A percentile compares a stretch with the other conserved stretches of the same genome.
phyloP scores from a whole-genome alignment of 2,888 invertebrate species.

The Chromoteleia sp. region DNA sequence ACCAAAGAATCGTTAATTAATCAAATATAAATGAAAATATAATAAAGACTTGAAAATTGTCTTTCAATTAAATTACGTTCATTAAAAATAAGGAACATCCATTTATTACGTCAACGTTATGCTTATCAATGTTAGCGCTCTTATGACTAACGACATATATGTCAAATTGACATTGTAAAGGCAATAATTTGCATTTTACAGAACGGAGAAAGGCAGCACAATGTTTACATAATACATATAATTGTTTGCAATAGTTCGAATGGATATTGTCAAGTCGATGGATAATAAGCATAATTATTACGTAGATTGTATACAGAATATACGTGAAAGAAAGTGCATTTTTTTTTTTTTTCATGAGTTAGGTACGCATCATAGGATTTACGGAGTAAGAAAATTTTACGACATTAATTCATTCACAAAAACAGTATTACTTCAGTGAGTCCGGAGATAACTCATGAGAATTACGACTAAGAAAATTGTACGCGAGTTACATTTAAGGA shows the following conservation, averaged over 20 bases:
- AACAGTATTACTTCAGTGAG: constrained; percentile 41
- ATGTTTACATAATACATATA: constrained; percentile 38
- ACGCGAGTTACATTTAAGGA: constrained; percentile 39
- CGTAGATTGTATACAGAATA: constrained; percentile 41
- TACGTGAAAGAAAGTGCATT: too few species aligned
- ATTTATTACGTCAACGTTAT: constrained; percentile 10
- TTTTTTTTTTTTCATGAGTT: constrained; percentile 14
- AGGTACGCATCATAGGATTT: constrained; percentile 3
- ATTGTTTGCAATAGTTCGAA: constrained; percentile 52
- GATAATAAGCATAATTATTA: constrained; percentile 48
- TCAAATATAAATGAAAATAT: too few species aligned
- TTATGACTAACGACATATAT: constrained; percentile 7
- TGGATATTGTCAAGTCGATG: constrained; percentile 1
- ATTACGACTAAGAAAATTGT: constrained; percentile 58
- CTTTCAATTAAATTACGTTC: constrained; percentile 2
- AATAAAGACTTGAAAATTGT: not conserved
- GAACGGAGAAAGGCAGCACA: constrained; percentile 15
- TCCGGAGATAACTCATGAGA: constrained; percentile 40
- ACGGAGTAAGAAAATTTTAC: constrained; percentile 37
- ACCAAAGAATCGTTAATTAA: too few species aligned
- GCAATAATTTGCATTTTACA: constrained; percentile 49
- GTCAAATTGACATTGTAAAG: constrained; percentile 21
- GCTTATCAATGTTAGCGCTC: constrained; percentile 30
- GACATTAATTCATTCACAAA: constrained; percentile 64
- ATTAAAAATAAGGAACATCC: not conserved